Base-by-base conservation (phyloP, 2,113 vertebrate species). In the Trogon melanurus region DNA sequence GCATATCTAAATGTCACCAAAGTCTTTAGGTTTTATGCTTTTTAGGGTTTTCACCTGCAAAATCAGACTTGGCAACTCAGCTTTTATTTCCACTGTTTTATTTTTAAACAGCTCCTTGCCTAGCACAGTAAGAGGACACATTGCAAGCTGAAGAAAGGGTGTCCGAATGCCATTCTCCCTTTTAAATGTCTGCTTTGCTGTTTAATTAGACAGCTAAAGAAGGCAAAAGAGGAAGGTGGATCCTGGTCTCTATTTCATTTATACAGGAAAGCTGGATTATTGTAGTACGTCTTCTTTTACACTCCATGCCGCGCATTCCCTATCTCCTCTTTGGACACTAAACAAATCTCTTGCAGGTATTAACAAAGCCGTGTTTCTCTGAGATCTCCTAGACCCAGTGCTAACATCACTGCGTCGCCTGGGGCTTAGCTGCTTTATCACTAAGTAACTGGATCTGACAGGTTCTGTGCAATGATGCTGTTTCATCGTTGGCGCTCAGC, bases 401-500 rank as follows among this genome's bases (percentile, higher is more conserved):
- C 58, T 80, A 67, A 51, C 44, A 27, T 58, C 81, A 21, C 15
- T 0, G 0, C 51, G 17, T 38, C 2, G 44, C 93, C 80, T 57
- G 2, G 5, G 87, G 93, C 75, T 75, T 36, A 81, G 57, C 60
- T 72, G 20, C 61, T 89, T 88, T 72, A 22, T 85, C 70, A 83
- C 82, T 89, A 93, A 85, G 36, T 57, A 74, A 93, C 78, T 79
- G 80, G 45, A 44, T 83, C 86, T 96, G 91, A 74, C 86, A 75
- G 56, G 36, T 94, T 89, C 47, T 83, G 47, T 73, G 81, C 61
- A 34, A 26, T 29, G 84, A 30, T 64, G 58, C 82, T 65, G 5
- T 64, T 96, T 72, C 84, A 25, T 79, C 69, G 10, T 38, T 67
- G 62, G 90, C 4, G 13, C 75, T 82, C 61, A 62, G 72, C 85